These are phyloP conservation scores for Cydia fagiglandana DNA, from an alignment of 1,140 invertebrate genomes.

Conservation along the genomic window DNA sequence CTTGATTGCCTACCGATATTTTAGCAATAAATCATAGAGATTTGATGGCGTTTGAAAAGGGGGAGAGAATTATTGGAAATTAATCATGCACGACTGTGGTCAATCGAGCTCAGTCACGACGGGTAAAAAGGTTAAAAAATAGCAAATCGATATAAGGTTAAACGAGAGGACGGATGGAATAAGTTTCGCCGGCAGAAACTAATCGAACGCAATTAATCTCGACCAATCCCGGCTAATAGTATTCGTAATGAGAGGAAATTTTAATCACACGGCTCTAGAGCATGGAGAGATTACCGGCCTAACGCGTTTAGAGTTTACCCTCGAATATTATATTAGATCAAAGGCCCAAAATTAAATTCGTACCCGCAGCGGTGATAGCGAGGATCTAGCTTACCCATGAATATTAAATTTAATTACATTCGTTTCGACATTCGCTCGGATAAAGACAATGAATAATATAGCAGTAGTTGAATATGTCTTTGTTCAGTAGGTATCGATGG, in stretches of 20 bases:
- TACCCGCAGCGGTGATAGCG: constrained; percentile 40
- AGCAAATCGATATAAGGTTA: constrained; percentile 32
- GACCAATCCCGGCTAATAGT: constrained; percentile 34
- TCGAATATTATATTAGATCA: constrained; percentile 52
- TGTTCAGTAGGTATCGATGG: background rate
- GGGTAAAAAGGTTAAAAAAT: background rate
- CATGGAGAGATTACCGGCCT: constrained; percentile 43
- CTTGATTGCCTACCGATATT: constrained; percentile 35
- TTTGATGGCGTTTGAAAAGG: constrained; percentile 44
- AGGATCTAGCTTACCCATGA: constrained; percentile 41
- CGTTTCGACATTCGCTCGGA: constrained; percentile 31
- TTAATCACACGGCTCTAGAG: constrained; percentile 44
- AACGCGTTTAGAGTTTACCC: constrained; percentile 46
- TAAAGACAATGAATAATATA: constrained; percentile 32
- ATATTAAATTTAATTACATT: constrained; percentile 49
- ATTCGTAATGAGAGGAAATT: constrained; percentile 48
- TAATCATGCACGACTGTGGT: constrained; percentile 33
- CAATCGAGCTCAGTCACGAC: constrained; percentile 30
- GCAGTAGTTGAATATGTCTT: constrained; percentile 1
- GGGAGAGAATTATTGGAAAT: constrained; percentile 35
- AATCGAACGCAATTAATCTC: constrained; percentile 41
- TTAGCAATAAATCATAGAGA: constrained; percentile 46
- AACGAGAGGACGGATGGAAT: constrained; percentile 34
- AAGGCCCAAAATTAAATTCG: constrained; percentile 53
- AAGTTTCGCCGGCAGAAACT: constrained; percentile 31